Conservation (phyloP, 2,113 vertebrate species). For the Gasterosteus nipponicus region DNA sequence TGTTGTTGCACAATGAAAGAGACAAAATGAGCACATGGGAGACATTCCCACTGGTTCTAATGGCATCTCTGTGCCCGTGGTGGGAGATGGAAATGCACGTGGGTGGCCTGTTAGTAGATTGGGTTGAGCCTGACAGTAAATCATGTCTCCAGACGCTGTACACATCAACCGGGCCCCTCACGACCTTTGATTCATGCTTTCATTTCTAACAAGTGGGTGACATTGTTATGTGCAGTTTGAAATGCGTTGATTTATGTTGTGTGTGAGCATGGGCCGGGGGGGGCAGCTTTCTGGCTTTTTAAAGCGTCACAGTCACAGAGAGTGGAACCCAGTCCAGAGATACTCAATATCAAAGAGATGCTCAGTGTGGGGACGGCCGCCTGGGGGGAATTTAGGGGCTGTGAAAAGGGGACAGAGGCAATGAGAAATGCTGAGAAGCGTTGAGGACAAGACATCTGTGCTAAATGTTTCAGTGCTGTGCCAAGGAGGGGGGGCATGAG, state of each 20-base stretch:
- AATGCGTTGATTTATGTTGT: neutral
- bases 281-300: neutral
- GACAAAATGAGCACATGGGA: neutral
- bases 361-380: conserved; percentile 25
- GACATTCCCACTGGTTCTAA: neutral
- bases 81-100: neutral
- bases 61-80: neutral
- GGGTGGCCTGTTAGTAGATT: conserved; percentile 9
- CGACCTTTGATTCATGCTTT: conserved; percentile 4
- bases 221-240: neutral
- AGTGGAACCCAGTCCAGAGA: conserved; percentile 19
- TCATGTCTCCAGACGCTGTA: conserved; percentile 1
- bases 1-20: neutral
- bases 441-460: conserved; percentile 45
- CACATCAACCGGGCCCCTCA: neutral
- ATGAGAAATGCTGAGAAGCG: conserved; percentile 35
- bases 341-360: conserved; percentile 18
- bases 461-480: conserved; percentile 55
- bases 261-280: too few relatives aligned
- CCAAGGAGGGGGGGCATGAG: conserved; percentile 28
- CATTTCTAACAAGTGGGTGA: conserved; percentile 8
- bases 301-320: conserved; percentile 18
- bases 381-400: conserved; percentile 15
- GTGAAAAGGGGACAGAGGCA: conserved; percentile 39
- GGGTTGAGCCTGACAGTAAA: conserved; percentile 17